Base-by-base conservation (phyloP, 2,888 invertebrate species). In the Macrophya alboannulata region DNA sequence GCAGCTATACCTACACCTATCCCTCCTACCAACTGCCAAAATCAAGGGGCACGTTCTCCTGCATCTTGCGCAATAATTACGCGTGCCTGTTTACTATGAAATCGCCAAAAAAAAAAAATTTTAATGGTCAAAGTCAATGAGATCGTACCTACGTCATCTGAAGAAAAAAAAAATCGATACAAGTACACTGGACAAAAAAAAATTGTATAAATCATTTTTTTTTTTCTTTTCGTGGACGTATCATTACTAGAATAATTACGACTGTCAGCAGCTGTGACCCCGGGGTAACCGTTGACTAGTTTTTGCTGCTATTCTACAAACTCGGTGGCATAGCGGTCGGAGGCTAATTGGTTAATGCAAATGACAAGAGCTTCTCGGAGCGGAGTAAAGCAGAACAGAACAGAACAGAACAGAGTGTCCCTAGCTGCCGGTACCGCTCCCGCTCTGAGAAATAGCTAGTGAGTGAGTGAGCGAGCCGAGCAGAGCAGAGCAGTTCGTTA, bases 271-370 rank as follows among this genome's bases (percentile, higher is more conserved):
- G 31, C 68, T 68, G 68, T 68, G 68, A 68, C 68, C 37, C 55
- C 68, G 37, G 68, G 37, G 68, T 68, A 68, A 68, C 77, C 77
- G 77, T 77, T 77, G 83, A 31, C 83, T 71, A 83, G 68, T 83
- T 83, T 83, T 83, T 48, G 45, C 48, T 48, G 40, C 43, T 43
- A 68, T 25, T 40, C 37, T 48, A 43, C 48, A 83, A 83, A 83
- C 83, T 83, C 71, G n/a, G 31, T 31, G 10, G 77, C 45, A 51
- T 12, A 62, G 31, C 72, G 72, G 62, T 62, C 12, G 81, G 40
- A 48, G 83, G 83, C 68, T 83, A 83, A 83, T 83, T 83, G 83
- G 83, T 83, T 71, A 71, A 83, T 83, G 83, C 83, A 83, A 83
- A 83, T 83, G 83, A 83, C 83, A 83, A 71, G 71, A 81, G 59